phyloP scores from a whole-genome alignment of 2,888 invertebrate genomes.

The Trachelus tabidus region DNA sequence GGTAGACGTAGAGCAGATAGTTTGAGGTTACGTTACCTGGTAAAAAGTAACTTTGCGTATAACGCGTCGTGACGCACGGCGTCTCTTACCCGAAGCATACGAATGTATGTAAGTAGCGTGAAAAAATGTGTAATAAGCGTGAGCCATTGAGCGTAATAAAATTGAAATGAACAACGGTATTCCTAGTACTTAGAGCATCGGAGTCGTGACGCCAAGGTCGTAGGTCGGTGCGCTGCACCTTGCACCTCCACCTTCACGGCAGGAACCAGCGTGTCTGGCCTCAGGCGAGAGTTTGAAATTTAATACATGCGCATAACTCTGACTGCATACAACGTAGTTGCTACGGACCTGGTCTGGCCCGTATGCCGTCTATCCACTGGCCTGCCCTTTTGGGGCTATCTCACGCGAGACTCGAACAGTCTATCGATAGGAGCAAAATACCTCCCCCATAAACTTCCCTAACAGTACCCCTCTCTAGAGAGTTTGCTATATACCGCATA shows the following conservation, averaged over 20 bases:
- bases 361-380: slow-evolving; percentile 3
- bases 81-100: neutral
- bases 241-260: slow-evolving; percentile 52
- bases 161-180: slow-evolving; percentile 18
- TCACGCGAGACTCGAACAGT: neutral
- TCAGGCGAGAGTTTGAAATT: slow-evolving; percentile 56
- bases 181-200: slow-evolving; percentile 23
- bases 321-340: slow-evolving; percentile 7
- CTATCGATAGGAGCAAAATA: neutral
- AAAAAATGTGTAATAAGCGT: slow-evolving; percentile 14
- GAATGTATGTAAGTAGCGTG: neutral
- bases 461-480: neutral
- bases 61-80: neutral
- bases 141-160: slow-evolving; percentile 11
- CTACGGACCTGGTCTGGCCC: neutral
- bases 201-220: slow-evolving; percentile 59
- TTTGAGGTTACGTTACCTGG: too few relatives aligned
- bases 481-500: neutral
- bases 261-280: slow-evolving; percentile 50
- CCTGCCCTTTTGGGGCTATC: slow-evolving; percentile 14
- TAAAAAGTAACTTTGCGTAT: too few relatives aligned
- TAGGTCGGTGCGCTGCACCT: slow-evolving; percentile 59
- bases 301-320: slow-evolving; percentile 53
- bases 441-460: neutral
- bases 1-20: too few relatives aligned